Evolutionary conservation across 2,797 vertebrate species (phyloP).

Genomic region (Nothura maculosa): DNA sequence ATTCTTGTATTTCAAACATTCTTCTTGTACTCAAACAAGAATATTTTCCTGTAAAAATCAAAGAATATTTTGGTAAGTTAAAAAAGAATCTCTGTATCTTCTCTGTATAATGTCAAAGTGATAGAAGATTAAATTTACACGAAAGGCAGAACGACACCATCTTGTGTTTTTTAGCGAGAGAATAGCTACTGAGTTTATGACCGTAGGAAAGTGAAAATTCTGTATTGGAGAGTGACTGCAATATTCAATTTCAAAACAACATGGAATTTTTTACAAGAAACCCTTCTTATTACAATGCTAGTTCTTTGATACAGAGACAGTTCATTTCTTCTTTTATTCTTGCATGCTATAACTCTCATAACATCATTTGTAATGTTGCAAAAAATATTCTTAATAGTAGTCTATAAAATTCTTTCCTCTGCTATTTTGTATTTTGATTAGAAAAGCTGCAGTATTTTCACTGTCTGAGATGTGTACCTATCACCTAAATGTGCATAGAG

Average conservation of each 20-base stretch:
- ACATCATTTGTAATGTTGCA: background rate
- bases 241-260: background rate
- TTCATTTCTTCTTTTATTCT: background rate
- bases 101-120: background rate
- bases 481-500: accelerated
- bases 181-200: background rate
- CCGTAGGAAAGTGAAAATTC: background rate
- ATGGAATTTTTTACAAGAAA: background rate
- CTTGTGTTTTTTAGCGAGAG: background rate
- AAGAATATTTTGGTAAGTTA: background rate
- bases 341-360: background rate
- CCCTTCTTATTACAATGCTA: accelerated
- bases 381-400: background rate
- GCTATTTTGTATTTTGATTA: background rate
- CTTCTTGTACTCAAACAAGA: background rate
- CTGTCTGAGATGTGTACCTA: background rate
- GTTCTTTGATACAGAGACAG: background rate
- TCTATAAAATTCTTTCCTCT: background rate
- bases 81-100: background rate
- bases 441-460: background rate
- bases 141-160: background rate
- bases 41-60: background rate
- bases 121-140: background rate
- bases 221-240: background rate
- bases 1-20: background rate